A percentile compares a stretch with the other conserved stretches of the same genome.
These are phyloP conservation scores for Tetragonula clypearis DNA, from an alignment of 1,140 invertebrate genomes.

Conservation along the genomic window DNA sequence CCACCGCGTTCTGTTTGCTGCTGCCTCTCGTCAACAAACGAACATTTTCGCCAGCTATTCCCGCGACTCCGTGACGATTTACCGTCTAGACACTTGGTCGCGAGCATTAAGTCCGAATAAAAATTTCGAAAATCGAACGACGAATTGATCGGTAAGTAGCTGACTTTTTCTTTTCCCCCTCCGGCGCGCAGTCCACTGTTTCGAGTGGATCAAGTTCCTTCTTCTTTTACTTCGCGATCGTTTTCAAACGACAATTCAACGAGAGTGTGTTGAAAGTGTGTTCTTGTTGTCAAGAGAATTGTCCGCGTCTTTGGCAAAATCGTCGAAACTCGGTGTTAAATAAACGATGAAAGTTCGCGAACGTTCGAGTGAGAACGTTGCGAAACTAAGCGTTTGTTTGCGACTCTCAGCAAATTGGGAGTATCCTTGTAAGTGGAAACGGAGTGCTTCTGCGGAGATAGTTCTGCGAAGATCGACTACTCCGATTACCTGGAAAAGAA, in stretches of 20 bases:
- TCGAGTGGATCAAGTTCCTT: neutral
- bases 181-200: neutral
- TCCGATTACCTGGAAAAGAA: neutral
- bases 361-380: neutral
- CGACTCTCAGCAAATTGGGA: neutral
- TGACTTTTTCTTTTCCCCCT: neutral
- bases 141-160: neutral
- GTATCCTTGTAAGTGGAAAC: neutral
- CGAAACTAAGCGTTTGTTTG: neutral
- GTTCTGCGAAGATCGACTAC: too few relatives aligned
- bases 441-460: neutral
- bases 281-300: neutral
- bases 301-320: conserved; percentile 10
- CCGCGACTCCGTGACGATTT: conserved; percentile 12
- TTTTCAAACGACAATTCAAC: neutral
- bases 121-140: neutral
- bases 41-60: conserved; percentile 17
- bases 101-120: conserved; percentile 43
- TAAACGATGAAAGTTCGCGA: neutral
- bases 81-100: conserved; percentile 1
- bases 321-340: neutral
- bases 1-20: conserved; percentile 1
- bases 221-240: neutral
- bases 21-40: conserved; percentile 19
- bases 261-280: neutral